Evolutionary conservation across 2,797 vertebrate genomes (phyloP).

Genomic region (Sciurus vulgaris): DNA sequence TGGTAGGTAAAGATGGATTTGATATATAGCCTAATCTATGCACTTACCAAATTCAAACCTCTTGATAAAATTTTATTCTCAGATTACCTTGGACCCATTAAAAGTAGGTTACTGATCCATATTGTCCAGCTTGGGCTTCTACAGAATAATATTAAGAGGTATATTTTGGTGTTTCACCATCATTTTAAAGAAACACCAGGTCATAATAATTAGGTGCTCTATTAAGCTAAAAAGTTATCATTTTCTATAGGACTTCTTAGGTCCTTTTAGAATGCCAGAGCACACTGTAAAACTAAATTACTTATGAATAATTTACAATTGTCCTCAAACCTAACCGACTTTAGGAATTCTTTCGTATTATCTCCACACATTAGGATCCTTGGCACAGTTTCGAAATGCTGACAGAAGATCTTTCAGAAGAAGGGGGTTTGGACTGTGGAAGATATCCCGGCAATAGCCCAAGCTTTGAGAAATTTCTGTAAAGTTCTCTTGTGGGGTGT

Average conservation of each 20-base stretch:
- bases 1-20: background rate
- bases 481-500: background rate
- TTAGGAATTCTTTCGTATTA: slow-evolving; percentile 50
- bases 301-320: slow-evolving; percentile 62
- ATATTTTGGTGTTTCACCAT: background rate
- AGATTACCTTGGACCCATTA: background rate
- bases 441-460: background rate
- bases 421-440: background rate
- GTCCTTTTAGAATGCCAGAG: background rate
- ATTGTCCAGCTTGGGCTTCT: background rate
- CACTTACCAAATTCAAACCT: background rate
- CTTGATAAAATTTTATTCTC: slow-evolving; percentile 22
- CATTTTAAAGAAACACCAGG: background rate
- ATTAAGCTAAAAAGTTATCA: background rate
- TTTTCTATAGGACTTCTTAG: slow-evolving; percentile 19
- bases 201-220: slow-evolving; percentile 35
- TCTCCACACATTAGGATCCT: slow-evolving; percentile 5
- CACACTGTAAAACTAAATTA: slow-evolving; percentile 46
- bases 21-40: background rate
- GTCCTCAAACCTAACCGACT: slow-evolving; percentile 36
- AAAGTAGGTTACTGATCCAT: background rate
- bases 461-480: background rate
- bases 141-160: background rate
- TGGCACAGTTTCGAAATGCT: slow-evolving; percentile 56
- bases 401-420: slow-evolving; percentile 45